phyloP scores from a whole-genome alignment of 2,888 invertebrate genomes.

The Cephus nigrinus region DNA sequence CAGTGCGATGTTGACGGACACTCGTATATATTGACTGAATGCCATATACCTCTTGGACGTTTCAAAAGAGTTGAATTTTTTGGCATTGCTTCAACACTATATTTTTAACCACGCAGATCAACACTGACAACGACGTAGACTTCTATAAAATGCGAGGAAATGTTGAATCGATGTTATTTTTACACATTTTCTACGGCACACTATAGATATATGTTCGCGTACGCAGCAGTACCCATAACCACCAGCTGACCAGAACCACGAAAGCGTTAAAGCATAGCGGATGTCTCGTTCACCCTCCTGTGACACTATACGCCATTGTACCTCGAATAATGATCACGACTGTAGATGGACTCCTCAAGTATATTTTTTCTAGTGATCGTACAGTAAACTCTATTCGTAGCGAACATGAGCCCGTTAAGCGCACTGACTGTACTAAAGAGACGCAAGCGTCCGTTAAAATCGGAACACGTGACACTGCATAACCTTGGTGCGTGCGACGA shows the following conservation, averaged over 20 bases:
- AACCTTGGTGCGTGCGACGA: not conserved
- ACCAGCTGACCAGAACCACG: not conserved
- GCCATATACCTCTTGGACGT: no score
- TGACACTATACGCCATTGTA: conserved; percentile 5
- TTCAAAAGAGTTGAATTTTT: no score
- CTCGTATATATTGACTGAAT: no score
- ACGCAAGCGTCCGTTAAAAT: not conserved
- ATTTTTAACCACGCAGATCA: no score
- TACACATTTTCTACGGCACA: no score
- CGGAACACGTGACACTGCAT: not conserved
- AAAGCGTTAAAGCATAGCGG: not conserved
- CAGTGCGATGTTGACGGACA: no score
- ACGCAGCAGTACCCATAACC: not conserved
- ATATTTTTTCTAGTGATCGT: not conserved
- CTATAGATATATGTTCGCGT: not conserved
- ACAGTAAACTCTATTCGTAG: not conserved
- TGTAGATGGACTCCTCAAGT: not conserved
- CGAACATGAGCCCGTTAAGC: not conserved
- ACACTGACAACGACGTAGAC: no score
- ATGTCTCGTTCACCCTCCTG: conserved; percentile 3
- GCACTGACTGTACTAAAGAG: not conserved
- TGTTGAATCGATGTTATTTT: no score
- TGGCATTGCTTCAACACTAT: no score
- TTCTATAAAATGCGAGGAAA: no score
- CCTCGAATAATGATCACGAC: not conserved